Percentiles rank a stretch among this genome's conserved stretches.
phyloP scores from a whole-genome alignment of 2,113 vertebrate genomes.

The cat (Felis catus) region DNA sequence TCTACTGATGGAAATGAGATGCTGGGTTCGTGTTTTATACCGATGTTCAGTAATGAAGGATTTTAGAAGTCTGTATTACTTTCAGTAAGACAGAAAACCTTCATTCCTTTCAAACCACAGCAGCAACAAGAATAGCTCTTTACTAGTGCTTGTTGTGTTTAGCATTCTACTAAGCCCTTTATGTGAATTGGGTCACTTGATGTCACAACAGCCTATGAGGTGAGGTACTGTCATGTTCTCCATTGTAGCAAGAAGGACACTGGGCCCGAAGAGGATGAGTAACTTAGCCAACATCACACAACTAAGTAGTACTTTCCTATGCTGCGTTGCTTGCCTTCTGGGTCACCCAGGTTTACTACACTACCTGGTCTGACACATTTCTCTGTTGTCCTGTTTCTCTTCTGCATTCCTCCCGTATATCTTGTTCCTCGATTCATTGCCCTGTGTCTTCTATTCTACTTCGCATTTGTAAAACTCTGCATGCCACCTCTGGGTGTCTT shows the following conservation, averaged over 20 bases:
- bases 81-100: not conserved
- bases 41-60: not conserved
- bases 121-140: not conserved
- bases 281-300: not conserved
- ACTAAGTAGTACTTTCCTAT: accelerated
- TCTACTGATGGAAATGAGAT: not conserved
- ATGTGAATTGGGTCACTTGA: not conserved
- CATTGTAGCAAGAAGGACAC: not conserved
- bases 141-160: too few relatives aligned
- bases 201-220: not conserved
- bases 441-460: not conserved
- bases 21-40: not conserved
- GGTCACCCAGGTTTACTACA: not conserved
- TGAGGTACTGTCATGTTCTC: not conserved
- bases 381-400: not conserved
- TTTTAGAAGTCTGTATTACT: not conserved
- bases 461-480: not conserved
- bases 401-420: not conserved
- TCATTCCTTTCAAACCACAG: not conserved
- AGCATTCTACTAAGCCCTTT: not conserved
- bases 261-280: not conserved
- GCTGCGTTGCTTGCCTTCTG: accelerated
- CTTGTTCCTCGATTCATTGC: not conserved
- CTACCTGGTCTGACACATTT: not conserved
- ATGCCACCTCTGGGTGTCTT: not conserved